Percentiles rank a stretch among this genome's conserved stretches.
Conservation (phyloP, 2,888 invertebrate species). For the Leptinotarsa haldemani region DNA sequence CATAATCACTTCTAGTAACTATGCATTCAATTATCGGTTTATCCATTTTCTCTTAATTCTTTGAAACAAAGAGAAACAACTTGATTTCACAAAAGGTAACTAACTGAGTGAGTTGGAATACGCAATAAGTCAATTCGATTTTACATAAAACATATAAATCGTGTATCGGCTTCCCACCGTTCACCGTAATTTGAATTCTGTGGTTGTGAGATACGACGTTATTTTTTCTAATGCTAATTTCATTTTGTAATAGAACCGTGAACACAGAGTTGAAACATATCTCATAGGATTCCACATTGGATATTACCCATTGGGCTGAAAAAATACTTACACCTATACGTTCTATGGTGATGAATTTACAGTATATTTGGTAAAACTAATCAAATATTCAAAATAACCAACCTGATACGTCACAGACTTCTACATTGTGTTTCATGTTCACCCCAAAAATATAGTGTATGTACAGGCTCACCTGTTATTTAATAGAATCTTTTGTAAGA, state of each 20-base stretch:
- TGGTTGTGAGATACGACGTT: conserved; percentile 10
- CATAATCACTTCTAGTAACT: too few species aligned
- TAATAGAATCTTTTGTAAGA: too few species aligned
- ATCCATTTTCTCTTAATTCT: too few species aligned
- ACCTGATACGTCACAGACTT: too few species aligned
- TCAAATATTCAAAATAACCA: too few species aligned
- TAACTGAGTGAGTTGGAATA: conserved; percentile 6
- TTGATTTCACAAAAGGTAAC: conserved; percentile 5
- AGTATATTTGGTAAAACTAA: too few species aligned
- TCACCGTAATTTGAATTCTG: conserved; percentile 20
- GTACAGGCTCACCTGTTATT: too few species aligned
- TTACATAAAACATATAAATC: conserved; percentile 26
- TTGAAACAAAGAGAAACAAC: background rate
- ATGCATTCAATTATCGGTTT: too few species aligned
- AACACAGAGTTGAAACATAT: background rate
- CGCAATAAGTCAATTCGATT: conserved; percentile 7
- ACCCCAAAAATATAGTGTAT: too few species aligned
- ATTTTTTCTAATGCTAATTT: conserved; percentile 26
- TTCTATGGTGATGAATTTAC: too few species aligned
- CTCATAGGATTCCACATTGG: background rate
- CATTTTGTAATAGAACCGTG: conserved; percentile 21
- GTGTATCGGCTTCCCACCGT: conserved; percentile 9
- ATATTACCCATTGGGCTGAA: background rate
- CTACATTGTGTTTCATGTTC: too few species aligned
- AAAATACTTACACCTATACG: background rate